Evolutionary conservation across 2,113 vertebrate genomes (phyloP).

Genomic region (Xenopus tropicalis): UCB_Xtro_10.0 CM004449.2:34279501-34280000

Average conservation of each 20-base stretch:
- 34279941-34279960: slow-evolving; percentile 24
- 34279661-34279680: no score
- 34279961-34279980: slow-evolving; percentile 1
- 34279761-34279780: slow-evolving; percentile 14
- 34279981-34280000: slow-evolving; percentile 16
- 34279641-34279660: no score
- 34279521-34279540: no score
- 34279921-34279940: slow-evolving; percentile 36
- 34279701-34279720: no score
- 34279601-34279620: no score
- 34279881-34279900: background rate
- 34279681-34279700: no score
- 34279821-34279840: slow-evolving; percentile 15
- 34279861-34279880: slow-evolving; percentile 7
- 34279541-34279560: no score
- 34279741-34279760: background rate
- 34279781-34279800: slow-evolving; percentile 6
- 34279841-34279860: slow-evolving; percentile 16
- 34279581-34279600: no score
- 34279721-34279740: no score
- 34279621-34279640: no score
- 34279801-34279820: slow-evolving; percentile 5
- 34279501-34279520: no score
- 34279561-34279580: no score
- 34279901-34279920: background rate